These are phyloP conservation scores for Rhombomys opimus DNA, from an alignment of 2,113 vertebrate genomes.

Conservation along the genomic window DNA sequence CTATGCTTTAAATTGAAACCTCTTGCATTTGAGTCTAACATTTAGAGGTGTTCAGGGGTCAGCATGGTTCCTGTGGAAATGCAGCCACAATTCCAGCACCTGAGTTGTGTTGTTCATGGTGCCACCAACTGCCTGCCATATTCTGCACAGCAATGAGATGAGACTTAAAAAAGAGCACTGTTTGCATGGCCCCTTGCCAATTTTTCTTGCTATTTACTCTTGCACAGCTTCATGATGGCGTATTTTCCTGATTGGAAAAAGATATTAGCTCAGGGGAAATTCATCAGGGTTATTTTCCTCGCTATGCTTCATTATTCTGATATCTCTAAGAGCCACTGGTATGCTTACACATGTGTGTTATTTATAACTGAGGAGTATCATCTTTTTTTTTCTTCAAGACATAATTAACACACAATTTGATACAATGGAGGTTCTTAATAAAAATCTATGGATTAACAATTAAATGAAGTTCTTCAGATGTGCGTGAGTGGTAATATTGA, in stretches of 20 bases:
- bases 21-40: background rate
- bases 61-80: background rate
- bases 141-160: background rate
- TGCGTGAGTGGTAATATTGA: background rate
- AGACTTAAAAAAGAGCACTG: background rate
- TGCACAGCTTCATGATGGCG: background rate
- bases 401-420: no score
- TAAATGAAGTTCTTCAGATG: background rate
- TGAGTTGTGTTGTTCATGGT: background rate
- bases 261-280: background rate
- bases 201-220: background rate
- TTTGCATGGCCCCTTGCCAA: no score
- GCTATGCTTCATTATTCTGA: no score
- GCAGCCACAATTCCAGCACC: background rate
- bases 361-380: background rate
- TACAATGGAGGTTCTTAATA: background rate
- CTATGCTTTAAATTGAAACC: background rate
- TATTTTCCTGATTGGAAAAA: background rate
- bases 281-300: background rate
- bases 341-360: no score
- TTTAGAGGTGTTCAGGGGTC: background rate
- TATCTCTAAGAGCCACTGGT: background rate
- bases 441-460: background rate
- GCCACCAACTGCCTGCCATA: background rate
- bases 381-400: background rate